Percentiles rank a stretch among this genome's conserved stretches.
These are phyloP conservation scores for Rousettus leschenaultii DNA, from an alignment of 2,113 vertebrate genomes.

Conservation along the genomic window DNA sequence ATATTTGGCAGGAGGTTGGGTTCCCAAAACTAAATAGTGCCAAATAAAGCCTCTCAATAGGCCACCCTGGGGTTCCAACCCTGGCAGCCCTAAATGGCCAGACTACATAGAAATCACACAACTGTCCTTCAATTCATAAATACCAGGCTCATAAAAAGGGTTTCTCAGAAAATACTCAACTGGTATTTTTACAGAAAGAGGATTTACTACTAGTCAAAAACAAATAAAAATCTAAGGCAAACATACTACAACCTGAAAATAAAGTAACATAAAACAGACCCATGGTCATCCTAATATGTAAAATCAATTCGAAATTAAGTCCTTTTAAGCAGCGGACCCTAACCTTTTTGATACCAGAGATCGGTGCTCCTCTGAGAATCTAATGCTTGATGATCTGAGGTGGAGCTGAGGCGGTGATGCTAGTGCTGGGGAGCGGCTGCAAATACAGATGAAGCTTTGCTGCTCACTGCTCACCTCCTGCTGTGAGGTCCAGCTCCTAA, in stretches of 20 bases:
- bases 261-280: background rate
- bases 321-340: too few species aligned
- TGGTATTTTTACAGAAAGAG: background rate
- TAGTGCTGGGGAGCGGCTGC: too few species aligned
- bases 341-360: too few species aligned
- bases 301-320: background rate
- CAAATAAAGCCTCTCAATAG: background rate
- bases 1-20: background rate
- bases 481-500: too few species aligned
- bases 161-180: background rate
- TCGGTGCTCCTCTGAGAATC: too few species aligned
- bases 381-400: too few species aligned
- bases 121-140: background rate
- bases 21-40: background rate
- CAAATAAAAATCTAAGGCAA: background rate
- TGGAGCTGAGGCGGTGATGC: too few species aligned
- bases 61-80: background rate
- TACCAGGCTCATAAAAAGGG: background rate
- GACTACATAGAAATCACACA: background rate
- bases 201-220: background rate
- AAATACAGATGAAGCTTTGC: too few species aligned
- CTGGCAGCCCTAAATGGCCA: background rate
- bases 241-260: background rate
- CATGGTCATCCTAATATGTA: background rate
- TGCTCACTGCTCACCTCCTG: too few species aligned